Base-by-base conservation (phyloP, 2,888 invertebrate genomes). In the Geotrupes spiniger region DNA sequence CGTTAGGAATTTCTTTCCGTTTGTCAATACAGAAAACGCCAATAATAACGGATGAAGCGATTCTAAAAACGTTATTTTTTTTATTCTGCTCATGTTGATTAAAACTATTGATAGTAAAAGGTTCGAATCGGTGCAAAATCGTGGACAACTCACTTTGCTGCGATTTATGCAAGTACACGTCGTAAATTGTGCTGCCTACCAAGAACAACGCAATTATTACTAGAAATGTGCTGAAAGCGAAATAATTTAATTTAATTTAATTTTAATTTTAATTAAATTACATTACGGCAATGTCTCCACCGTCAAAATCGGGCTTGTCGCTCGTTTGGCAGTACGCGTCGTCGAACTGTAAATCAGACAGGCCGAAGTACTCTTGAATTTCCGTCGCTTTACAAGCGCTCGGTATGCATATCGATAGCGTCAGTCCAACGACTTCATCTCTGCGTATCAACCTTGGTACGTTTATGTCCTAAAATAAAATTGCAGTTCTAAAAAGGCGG, bases 21-120 rank as follows among this genome's bases (percentile, higher is more conserved):
- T 76, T 0, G 73, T 73, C 46, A 71, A 72, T 0, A 73, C 49
- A 0, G 76, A 76, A 58, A 76, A 76, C 2, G 61, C 56, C 10
- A 54, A 36, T n/a, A 57, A 37, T 17, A 58, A 6, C 10, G 46
- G 42, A 48, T 56, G 52, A 5, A 28, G 27, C 3, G 56, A 45
- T 47, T 52, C 59, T 61, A 33, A 17, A 57, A 56, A 33, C 40
- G 16, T n/a, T n/a, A n/a, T n/a, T n/a, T n/a, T n/a, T n/a, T n/a
- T n/a, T n/a, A n/a, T n/a, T n/a, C n/a, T n/a, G n/a, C n/a, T n/a
- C n/a, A n/a, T n/a, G n/a, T n/a, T n/a, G n/a, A n/a, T n/a, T n/a
- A n/a, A n/a, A n/a, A n/a, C n/a, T n/a, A n/a, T n/a, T n/a, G n/a
- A n/a, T n/a, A n/a, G n/a, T n/a, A n/a, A n/a, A n/a, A n/a, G n/a